phyloP scores from a whole-genome alignment of 2,888 invertebrate genomes.

The Pemphredon lugubris region DNA sequence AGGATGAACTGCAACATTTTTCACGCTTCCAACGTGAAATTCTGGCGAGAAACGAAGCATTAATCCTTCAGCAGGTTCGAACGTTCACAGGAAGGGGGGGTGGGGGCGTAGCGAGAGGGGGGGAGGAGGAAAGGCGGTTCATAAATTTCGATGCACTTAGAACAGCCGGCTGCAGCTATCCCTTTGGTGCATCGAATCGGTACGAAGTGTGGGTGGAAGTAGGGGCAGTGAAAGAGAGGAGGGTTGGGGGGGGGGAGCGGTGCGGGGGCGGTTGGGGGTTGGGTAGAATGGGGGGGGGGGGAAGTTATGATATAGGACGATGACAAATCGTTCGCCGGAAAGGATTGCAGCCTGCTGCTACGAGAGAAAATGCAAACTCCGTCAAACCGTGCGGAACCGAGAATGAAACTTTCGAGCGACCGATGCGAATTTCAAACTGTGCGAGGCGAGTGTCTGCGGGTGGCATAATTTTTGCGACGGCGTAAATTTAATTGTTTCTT shows the following conservation, averaged over 20 bases:
- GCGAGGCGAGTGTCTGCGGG: slow-evolving; percentile 34
- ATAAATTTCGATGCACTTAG: slow-evolving; percentile 71
- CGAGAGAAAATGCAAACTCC: slow-evolving; percentile 38
- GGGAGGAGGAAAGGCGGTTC: slow-evolving; percentile 51
- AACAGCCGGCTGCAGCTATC: slow-evolving; percentile 48
- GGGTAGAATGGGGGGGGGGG: neutral
- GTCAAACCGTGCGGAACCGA: slow-evolving; percentile 32
- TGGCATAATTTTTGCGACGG: no score
- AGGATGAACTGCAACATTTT: slow-evolving; percentile 52
- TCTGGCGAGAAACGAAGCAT: slow-evolving; percentile 58
- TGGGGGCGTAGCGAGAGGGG: slow-evolving; percentile 17
- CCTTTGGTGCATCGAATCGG: slow-evolving; percentile 40
- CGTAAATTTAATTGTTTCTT: neutral
- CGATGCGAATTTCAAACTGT: slow-evolving; percentile 31
- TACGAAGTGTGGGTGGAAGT: neutral
- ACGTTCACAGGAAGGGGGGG: slow-evolving; percentile 22
- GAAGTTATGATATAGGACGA: slow-evolving; percentile 32
- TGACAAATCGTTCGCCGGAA: slow-evolving; percentile 56
- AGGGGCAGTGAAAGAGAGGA: neutral
- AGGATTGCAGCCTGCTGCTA: slow-evolving; percentile 20
- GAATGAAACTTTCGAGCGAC: slow-evolving; percentile 35
- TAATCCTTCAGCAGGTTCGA: slow-evolving; percentile 61
- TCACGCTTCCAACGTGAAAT: slow-evolving; percentile 61
- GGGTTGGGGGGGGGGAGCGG: neutral
- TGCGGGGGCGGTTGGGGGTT: neutral